Base-by-base conservation (phyloP, 2,888 invertebrate species). In the Thecophora atra region DNA sequence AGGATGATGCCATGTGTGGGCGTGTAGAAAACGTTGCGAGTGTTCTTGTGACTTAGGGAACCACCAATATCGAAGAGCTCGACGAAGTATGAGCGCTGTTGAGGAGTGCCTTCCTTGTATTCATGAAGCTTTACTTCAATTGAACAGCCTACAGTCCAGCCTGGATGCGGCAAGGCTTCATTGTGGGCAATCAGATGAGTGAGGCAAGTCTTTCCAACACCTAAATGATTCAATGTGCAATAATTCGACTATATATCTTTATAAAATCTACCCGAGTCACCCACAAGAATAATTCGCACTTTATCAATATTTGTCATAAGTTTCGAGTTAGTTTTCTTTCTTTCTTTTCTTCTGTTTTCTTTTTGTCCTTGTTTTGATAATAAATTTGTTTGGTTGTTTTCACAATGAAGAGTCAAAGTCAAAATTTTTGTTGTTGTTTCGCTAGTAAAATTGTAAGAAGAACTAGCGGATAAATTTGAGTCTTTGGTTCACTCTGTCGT, bases 11-110 rank as follows among this genome's bases (percentile, higher is more conserved):
- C 99, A 88, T 98, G 94, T 72, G 95, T 94, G 42, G 95, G 94
- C 82, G 94, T 93, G 87, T 98, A 98, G 87, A 99, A 99, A 1
- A 98, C 95, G 75, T 93, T 91, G 81, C 98, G 89, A n/a, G 96
- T 94, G 85, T 96, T 97, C 82, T 94, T 91, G 84, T 99, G 99
- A 80, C 92, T 94, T 76, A 94, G 91, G 76, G 96, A 97, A 1
- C 99, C 99, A 6, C 99, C 99, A 70, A 99, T 91, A 85, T 99
- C 99, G 94, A 98, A 99, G 44, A 99, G 89, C 87, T 99, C 99
- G 28, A 99, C 90, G 85, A 97, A 98, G 85, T 93, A 97, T 6
- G 94, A 92, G 79, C 93, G 93, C 84, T 98, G 97, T 73, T 92
- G 91, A 24, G 95, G 94, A 0, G 97, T 97, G 1, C 97, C 97